Percentiles rank a stretch among this genome's conserved stretches.
phyloP scores from a whole-genome alignment of 1,140 invertebrate genomes.

The Cryptotermes secundus region DNA sequence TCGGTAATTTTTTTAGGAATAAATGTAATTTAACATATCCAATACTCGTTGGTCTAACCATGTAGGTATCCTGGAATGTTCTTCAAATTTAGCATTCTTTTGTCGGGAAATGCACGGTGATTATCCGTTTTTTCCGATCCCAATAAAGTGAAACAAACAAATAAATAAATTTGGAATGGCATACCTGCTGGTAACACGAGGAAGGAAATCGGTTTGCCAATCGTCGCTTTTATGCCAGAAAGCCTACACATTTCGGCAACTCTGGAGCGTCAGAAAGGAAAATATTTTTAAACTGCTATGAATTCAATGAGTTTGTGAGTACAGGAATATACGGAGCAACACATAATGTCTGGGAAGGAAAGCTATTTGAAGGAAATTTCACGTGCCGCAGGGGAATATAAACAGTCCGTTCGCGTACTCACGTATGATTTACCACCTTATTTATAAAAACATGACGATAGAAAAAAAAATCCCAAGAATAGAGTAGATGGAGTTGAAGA shows the following conservation, averaged over 20 bases:
- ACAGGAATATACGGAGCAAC: background rate
- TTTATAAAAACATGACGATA: background rate
- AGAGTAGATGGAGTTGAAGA: background rate
- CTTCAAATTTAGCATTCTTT: too few relatives aligned
- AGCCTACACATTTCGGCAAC: background rate
- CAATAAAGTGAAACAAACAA: too few relatives aligned
- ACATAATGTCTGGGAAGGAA: background rate
- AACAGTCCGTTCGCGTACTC: conserved; percentile 11
- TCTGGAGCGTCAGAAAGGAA: background rate
- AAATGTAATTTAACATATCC: too few relatives aligned
- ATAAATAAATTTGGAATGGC: too few relatives aligned
- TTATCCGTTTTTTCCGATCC: too few relatives aligned
- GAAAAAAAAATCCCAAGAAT: background rate
- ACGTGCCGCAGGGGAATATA: background rate
- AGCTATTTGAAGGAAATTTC: background rate
- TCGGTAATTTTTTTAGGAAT: too few relatives aligned
- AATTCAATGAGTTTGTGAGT: background rate
- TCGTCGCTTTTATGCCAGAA: background rate
- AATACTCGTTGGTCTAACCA: too few relatives aligned
- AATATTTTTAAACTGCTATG: background rate
- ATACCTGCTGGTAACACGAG: too few relatives aligned
- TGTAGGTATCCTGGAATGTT: too few relatives aligned
- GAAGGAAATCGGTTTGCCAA: background rate
- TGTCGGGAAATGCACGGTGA: too few relatives aligned
- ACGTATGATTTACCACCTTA: conserved; percentile 5